Evolutionary conservation across 2,888 invertebrate genomes (phyloP).

Genomic region (Scrobipalpa costella): DNA sequence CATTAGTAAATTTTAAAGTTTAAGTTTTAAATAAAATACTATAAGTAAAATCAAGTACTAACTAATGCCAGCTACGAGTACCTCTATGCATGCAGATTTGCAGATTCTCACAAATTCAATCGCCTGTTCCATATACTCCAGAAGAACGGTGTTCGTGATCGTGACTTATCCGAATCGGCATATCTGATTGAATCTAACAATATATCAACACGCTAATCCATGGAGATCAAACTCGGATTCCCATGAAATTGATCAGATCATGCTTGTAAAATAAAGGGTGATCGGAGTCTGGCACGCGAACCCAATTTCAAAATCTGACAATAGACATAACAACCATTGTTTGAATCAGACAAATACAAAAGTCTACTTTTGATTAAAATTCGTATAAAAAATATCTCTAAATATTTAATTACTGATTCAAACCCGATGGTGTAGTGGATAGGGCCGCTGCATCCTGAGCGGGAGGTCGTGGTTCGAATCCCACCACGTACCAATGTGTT

Average conservation of each 20-base stretch:
- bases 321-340: background rate
- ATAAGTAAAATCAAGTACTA: too few species aligned
- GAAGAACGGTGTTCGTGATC: conserved; percentile 51
- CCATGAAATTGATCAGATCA: conserved; percentile 56
- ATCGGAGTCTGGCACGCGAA: conserved; percentile 40
- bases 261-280: conserved; percentile 53
- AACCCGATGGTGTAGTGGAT: too few species aligned
- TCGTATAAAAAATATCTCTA: too few species aligned
- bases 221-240: conserved; percentile 58
- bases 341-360: too few species aligned
- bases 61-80: too few species aligned
- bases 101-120: conserved; percentile 26
- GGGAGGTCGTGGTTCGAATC: too few species aligned
- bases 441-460: too few species aligned
- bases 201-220: conserved; percentile 60
- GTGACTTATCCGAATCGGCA: conserved; percentile 47
- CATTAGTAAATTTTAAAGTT: too few species aligned
- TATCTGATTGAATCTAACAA: conserved; percentile 57
- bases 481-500: too few species aligned
- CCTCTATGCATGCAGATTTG: background rate
- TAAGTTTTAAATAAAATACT: too few species aligned
- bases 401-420: too few species aligned
- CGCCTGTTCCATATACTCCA: conserved; percentile 29
- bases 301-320: conserved; percentile 18
- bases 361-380: too few species aligned